Base-by-base conservation (phyloP, 2,888 invertebrate species). In the Caenorhabditis imperialis region DNA sequence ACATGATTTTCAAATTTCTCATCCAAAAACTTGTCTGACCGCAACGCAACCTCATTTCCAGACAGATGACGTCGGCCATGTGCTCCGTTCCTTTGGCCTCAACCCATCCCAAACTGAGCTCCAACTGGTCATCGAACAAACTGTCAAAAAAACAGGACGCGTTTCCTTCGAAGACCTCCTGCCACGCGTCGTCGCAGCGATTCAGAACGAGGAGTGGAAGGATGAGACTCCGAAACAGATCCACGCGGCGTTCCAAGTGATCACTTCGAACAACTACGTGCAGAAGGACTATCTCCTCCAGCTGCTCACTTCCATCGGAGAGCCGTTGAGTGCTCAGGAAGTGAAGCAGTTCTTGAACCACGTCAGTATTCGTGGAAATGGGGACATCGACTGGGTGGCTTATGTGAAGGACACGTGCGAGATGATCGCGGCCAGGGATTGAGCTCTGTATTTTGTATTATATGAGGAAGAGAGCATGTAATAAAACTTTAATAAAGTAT, bases 311-410 rank as follows among this genome's bases (percentile, higher is more conserved):
- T 74, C 74, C 1, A 67, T 74, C 22, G 74, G 82, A 5, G 83
- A 83, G 23, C 80, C 81, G n/a, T 38, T 83, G 60, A 77, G 57
- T 38, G 70, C 76, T 4, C 74, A 72, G 37, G 83, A 84, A 71
- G 61, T 79, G 58, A 76, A 78, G n/a, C 81, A 83, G 45, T 80
- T 84, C 48, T 47, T 83, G 47, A 73, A 72, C 33, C 84, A 83
- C 61, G 50, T 84, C n/a, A 69, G 79, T 8, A 69, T 82, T 8
- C 63, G 73, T 12, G 65, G 60, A 14, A 78, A 78, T 47, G 82
- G 81, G 25, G 73, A 76, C 18, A 73, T 84, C 20, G 84, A 84
- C 54, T 82, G 77, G 78, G 76, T 76, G 12, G 67, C 79, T 12
- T 82, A 84, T 45, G 72, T 81, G 25, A 73, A 78, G 25, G 82